A percentile compares a stretch with the other conserved stretches of the same genome.
Conservation (phyloP, 2,888 invertebrate species). For the Anthophora plumipes region DNA sequence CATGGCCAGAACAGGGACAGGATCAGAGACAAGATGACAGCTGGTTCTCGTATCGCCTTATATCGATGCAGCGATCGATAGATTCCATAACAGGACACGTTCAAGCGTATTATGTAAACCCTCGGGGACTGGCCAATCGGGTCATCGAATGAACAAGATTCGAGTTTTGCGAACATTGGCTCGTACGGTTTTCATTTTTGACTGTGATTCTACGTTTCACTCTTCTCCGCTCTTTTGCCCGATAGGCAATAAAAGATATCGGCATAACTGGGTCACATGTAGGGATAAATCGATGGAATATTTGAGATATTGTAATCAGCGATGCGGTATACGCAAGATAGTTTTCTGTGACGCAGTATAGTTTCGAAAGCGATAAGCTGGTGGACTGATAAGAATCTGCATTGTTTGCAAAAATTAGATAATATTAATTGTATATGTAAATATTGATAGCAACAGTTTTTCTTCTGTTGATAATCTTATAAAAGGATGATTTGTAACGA, state of each 20-base stretch:
- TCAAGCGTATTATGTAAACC: slow-evolving; percentile 76
- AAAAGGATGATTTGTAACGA: too few species aligned
- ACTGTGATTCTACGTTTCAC: not conserved
- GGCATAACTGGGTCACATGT: not conserved
- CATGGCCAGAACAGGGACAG: slow-evolving; percentile 72
- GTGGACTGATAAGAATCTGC: too few species aligned
- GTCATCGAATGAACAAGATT: slow-evolving; percentile 62
- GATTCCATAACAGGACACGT: slow-evolving; percentile 78
- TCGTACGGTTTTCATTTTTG: slow-evolving; percentile 33
- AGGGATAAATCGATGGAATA: not conserved
- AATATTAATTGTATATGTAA: too few species aligned
- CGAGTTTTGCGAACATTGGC: slow-evolving; percentile 49
- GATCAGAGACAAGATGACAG: slow-evolving; percentile 71
- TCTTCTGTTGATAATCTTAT: too few species aligned
- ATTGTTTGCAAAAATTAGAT: too few species aligned
- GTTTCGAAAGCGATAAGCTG: too few species aligned
- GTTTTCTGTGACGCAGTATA: too few species aligned
- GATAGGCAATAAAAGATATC: not conserved
- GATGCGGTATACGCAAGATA: too few species aligned
- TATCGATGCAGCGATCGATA: slow-evolving; percentile 78
- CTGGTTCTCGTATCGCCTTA: slow-evolving; percentile 76
- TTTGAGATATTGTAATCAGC: not conserved
- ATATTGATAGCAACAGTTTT: too few species aligned
- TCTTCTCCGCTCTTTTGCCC: too few species aligned
- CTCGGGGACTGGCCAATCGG: slow-evolving; percentile 71